Conservation (phyloP, 2,888 invertebrate species). For the Ophioninae sp. region DNA sequence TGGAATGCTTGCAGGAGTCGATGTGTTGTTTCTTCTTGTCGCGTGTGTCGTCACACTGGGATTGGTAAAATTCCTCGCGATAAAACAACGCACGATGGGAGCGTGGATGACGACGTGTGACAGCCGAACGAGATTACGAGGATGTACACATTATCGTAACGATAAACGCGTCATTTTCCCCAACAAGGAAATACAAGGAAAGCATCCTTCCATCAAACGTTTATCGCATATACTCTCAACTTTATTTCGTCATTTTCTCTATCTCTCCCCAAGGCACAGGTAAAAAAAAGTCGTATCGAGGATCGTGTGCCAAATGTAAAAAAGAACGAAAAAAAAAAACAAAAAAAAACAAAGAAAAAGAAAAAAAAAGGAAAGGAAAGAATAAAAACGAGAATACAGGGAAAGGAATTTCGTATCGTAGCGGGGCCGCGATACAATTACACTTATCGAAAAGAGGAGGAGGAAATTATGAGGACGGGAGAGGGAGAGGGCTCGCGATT, state of each 20-base stretch:
- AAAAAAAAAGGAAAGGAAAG: neutral
- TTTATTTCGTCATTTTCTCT: slow-evolving; percentile 11
- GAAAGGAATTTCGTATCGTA: neutral
- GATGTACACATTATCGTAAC: slow-evolving; percentile 5
- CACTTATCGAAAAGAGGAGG: slow-evolving; percentile 12
- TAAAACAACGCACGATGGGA: neutral
- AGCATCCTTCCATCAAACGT: neutral
- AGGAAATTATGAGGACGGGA: no score
- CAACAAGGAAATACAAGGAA: slow-evolving; percentile 7
- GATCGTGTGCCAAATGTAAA: slow-evolving; percentile 41
- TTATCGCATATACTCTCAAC: neutral
- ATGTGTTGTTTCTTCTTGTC: slow-evolving; percentile 15
- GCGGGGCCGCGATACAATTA: slow-evolving; percentile 5
- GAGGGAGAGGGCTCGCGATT: neutral
- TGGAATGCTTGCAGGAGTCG: slow-evolving; percentile 5
- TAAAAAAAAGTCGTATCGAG: slow-evolving; percentile 54
- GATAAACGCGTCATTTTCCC: neutral
- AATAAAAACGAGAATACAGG: slow-evolving; percentile 1
- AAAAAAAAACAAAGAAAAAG: neutral
- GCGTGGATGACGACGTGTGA: slow-evolving; percentile 1
- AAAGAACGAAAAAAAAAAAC: neutral
- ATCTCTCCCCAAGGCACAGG: slow-evolving; percentile 55
- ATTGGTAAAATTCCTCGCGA: neutral
- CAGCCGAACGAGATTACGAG: slow-evolving; percentile 6
- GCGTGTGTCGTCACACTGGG: neutral